These are phyloP conservation scores for Griposia aprilina DNA, from an alignment of 2,888 invertebrate species.

Conservation along the genomic window DNA sequence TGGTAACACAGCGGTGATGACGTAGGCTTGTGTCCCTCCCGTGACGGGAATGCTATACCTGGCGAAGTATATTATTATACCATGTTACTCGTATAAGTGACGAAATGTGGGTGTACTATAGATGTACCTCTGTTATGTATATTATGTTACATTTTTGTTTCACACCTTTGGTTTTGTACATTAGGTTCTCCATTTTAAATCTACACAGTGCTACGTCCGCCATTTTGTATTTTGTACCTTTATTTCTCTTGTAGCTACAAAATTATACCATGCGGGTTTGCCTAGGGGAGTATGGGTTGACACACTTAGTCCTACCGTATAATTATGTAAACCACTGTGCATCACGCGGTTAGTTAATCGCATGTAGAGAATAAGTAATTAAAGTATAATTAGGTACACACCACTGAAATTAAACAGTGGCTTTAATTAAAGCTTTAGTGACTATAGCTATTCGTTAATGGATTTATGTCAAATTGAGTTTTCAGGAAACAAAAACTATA, in stretches of 20 bases:
- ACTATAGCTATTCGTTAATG: not conserved
- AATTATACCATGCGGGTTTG: constrained; percentile 23
- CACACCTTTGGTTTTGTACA: constrained; percentile 21
- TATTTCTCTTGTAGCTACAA: constrained; percentile 8
- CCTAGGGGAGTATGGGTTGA: constrained; percentile 31
- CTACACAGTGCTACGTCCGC: no score
- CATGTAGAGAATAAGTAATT: constrained; percentile 35
- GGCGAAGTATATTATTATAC: no score
- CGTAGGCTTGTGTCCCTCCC: no score
- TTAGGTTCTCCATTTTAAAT: not conserved
- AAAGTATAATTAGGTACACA: constrained; percentile 43
- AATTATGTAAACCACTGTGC: constrained; percentile 54
- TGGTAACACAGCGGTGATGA: no score
- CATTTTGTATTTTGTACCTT: constrained; percentile 9
- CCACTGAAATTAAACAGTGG: constrained; percentile 21
- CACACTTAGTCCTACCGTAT: constrained; percentile 38
- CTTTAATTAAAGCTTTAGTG: constrained; percentile 30
- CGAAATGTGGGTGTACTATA: not conserved
- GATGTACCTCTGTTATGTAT: no score
- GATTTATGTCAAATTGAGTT: constrained; percentile 9
- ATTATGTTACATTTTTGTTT: not conserved
- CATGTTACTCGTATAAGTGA: no score
- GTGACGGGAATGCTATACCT: no score
- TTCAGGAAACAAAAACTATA: not conserved
- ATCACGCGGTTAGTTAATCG: constrained; percentile 37